Evolutionary conservation across 2,113 vertebrate genomes (phyloP), one percentile per base, ranked within the genome.

Genomic region (Centropristis striata): DNA sequence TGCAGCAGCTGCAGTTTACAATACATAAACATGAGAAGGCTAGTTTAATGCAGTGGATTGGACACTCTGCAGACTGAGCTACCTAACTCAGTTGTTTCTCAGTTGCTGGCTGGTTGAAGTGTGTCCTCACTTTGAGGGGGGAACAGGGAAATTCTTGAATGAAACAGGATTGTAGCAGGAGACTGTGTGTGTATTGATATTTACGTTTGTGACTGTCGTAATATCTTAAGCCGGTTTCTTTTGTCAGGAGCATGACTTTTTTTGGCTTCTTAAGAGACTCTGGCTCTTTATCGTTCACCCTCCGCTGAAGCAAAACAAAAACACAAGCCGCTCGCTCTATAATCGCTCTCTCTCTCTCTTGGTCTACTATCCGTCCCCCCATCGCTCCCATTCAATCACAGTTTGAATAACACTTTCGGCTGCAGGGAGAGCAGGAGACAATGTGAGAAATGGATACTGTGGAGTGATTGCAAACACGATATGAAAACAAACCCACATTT

Each of bases 281-380:
- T 58, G 16, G 23, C 32, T 20, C 25, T 21, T 46, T 70, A 44
- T 59, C 20, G 11, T 54, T 28, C 25, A 20, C 13, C 2, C 28
- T 41, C 18, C 54, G 57, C 28, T 73, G 59, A 63, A 61, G 67
- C 21, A 12, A 77, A 71, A 57, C 50, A 16, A 21, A 78, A 36
- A 57, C 20, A 41, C 4, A 16, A 28, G 8, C 6, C 39, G 27
- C 11, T 42, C 8, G 25, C 4, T 5, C 7, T 4, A 1, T 21
- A 5, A 5, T 21, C 2, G 27, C 39, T 20, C 15, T 32, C 4
- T 8, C 0, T 41, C 20, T 2, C 20, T 0, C 7, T 1, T 3
- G 0, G n/a, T n/a, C n/a, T 16, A 0, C 39, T 47, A 13, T 64
- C 60, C 44, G 51, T 18, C 13, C 20, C n/a, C 5, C 28, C 6